Evolutionary conservation across 2,113 vertebrate species (phyloP).

Genomic region (Todiramphus chloris): DNA sequence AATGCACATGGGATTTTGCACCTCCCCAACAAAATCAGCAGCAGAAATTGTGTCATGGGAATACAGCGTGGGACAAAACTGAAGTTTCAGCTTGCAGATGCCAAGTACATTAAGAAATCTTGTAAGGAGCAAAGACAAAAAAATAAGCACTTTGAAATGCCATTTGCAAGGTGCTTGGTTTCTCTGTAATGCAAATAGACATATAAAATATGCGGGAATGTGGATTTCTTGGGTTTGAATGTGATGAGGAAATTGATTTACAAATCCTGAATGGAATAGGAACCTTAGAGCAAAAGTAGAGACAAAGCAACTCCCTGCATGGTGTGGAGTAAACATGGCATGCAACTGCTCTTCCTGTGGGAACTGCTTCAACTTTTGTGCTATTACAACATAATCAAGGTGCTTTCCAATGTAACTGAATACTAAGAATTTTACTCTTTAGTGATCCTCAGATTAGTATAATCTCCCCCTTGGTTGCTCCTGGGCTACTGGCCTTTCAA

Average conservation of each 20-base stretch:
- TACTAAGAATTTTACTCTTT: background rate
- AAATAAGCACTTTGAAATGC: conserved; percentile 14
- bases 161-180: conserved; percentile 52
- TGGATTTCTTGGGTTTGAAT: conserved; percentile 48
- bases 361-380: conserved; percentile 34
- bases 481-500: conserved; percentile 20
- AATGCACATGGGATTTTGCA: background rate
- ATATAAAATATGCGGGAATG: conserved; percentile 67
- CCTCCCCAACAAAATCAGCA: background rate
- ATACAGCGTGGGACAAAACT: background rate
- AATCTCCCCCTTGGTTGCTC: background rate
- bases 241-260: conserved; percentile 71
- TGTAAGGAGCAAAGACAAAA: background rate
- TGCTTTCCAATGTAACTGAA: background rate
- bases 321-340: background rate
- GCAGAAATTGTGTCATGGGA: background rate
- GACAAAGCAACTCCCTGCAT: conserved; percentile 3
- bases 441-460: conserved; percentile 16
- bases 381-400: conserved; percentile 21
- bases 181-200: conserved; percentile 54
- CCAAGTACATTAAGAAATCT: background rate
- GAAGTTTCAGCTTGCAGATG: background rate
- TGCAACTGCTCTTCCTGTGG: background rate
- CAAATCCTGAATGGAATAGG: conserved; percentile 49
- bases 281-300: conserved; percentile 22